phyloP scores from a whole-genome alignment of 2,797 vertebrate species.

The Phoeniculus purpureus region DNA sequence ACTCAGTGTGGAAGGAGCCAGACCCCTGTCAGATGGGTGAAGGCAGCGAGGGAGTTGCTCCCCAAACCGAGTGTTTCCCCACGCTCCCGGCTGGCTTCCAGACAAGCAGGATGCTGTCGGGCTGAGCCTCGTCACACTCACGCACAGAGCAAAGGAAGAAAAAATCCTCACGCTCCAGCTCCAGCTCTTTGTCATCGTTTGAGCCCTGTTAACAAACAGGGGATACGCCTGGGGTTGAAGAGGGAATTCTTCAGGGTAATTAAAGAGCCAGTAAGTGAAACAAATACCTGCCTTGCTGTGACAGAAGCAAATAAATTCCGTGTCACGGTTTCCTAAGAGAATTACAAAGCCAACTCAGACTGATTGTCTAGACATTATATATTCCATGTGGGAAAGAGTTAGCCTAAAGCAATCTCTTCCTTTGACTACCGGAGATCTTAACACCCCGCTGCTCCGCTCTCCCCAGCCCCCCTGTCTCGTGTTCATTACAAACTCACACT shows the following conservation, averaged over 20 bases:
- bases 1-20: background rate
- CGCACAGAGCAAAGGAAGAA: background rate
- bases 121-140: background rate
- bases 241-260: constrained; percentile 48
- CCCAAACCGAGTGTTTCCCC: background rate
- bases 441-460: constrained; percentile 41
- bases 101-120: background rate
- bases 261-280: constrained; percentile 44
- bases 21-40: background rate
- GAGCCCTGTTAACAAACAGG: constrained; percentile 47
- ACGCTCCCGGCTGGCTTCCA: rapidly evolving
- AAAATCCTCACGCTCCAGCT: constrained; percentile 14
- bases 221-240: constrained; percentile 24
- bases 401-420: constrained; percentile 62
- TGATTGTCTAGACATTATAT: constrained; percentile 72
- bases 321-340: constrained; percentile 63
- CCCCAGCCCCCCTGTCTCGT: background rate
- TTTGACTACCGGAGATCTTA: constrained; percentile 73
- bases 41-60: background rate
- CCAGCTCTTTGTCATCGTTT: constrained; percentile 53
- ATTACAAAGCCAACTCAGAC: constrained; percentile 73
- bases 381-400: constrained; percentile 64
- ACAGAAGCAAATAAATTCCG: constrained; percentile 62
- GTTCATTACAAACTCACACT: constrained; percentile 63
- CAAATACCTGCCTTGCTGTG: constrained; percentile 52